Base-by-base conservation (phyloP, 2,888 invertebrate species). In the Polymixis lichenea region DNA sequence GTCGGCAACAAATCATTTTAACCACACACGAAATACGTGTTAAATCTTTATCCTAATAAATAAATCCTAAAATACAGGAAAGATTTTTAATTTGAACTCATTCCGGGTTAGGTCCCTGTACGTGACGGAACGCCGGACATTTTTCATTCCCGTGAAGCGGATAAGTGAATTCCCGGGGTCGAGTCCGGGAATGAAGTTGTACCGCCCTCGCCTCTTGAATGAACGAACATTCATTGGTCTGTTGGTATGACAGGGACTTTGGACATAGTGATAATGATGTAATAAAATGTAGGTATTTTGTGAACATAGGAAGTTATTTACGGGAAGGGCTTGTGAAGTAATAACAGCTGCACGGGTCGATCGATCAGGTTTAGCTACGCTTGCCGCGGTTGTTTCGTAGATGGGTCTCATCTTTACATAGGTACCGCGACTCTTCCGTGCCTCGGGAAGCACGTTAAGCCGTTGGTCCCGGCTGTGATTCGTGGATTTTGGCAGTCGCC, bases 141-240 rank as follows among this genome's bases (percentile, higher is more conserved):
- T 80, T 84, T 80, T 83, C 79, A 75, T 86, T 79, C 79, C 60
- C 46, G 51, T 77, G 72, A 77, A 74, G 69, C 78, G 66, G 60
- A 49, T 72, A 78, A 82, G 75, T 82, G 71, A 74, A 86, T 88
- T 81, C 80, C 75, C 60, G 55, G 53, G 70, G 60, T 68, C 69
- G 43, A 32, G 38, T 64, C 67, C 75, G 43, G 67, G 70, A 78
- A 84, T 87, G 71, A 70, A 80, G 81, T 79, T 65, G 78, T 80
- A 72, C 81, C 13, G 38, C 56, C 62, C 55, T 62, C 46, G 49
- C 46, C 25, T 32, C 8, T 19, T 75, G 68, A 67, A 73, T 56
- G 71, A 62, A 43, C 55, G 72, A 51, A 67, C 76, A 82, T 78
- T 84, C 69, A 75, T 81, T 70, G 77, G 75, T 28, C 22, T 22